Conservation (phyloP, 2,888 invertebrate genomes). For the Acleris emargana region DNA sequence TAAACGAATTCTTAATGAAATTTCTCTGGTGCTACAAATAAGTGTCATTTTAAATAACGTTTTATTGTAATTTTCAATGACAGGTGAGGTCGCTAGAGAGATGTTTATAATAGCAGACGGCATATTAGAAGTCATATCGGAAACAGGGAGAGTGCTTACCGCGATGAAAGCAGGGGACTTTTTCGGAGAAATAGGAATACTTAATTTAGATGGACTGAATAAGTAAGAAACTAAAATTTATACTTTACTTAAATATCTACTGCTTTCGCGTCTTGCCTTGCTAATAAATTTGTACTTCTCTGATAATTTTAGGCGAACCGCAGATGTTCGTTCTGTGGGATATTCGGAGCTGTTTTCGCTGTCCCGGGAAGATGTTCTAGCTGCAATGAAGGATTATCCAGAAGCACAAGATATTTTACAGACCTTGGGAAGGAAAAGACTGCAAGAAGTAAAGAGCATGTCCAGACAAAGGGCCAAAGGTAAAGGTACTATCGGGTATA, state of each 20-base stretch:
- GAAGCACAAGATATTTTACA: slow-evolving; percentile 98
- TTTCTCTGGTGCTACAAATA: neutral
- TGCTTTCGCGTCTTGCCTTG: no score
- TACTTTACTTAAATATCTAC: neutral
- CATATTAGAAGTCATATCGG: slow-evolving; percentile 97
- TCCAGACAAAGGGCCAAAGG: slow-evolving; percentile 66
- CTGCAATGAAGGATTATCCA: slow-evolving; percentile 98
- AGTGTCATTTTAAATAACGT: slow-evolving; percentile 10
- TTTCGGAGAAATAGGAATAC: slow-evolving; percentile 98
- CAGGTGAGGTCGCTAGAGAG: slow-evolving; percentile 94
- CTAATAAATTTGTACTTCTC: no score
- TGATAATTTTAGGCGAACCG: slow-evolving; percentile 88
- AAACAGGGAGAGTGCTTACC: slow-evolving; percentile 95
- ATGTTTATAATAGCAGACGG: slow-evolving; percentile 99
- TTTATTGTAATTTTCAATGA: slow-evolving; percentile 28
- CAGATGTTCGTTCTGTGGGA: slow-evolving; percentile 97
- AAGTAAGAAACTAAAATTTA: slow-evolving; percentile 85
- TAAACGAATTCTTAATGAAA: slow-evolving; percentile 41
- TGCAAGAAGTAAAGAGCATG: slow-evolving; percentile 91
- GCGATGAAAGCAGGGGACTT: slow-evolving; percentile 99
- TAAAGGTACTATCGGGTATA: slow-evolving; percentile 38
- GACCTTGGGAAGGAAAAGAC: slow-evolving; percentile 91
- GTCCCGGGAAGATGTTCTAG: slow-evolving; percentile 96
- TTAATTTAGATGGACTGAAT: slow-evolving; percentile 97
- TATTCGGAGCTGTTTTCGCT: slow-evolving; percentile 97